Conservation (phyloP, 92 coral and sea anemone genomes). For the Chrysogorgia sp. region DNA sequence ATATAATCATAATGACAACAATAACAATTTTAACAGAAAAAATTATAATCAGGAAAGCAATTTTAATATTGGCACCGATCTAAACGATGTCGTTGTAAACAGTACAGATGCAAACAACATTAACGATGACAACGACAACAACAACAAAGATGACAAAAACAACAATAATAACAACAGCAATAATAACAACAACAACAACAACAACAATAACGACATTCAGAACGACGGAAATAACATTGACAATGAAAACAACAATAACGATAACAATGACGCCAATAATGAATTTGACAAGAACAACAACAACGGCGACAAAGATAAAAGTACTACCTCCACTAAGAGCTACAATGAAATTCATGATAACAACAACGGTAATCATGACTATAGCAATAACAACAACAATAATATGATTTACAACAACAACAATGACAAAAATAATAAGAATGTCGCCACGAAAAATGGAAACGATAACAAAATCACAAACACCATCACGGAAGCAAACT, state of each 20-base stretch:
- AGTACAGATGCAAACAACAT: not conserved
- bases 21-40: not conserved
- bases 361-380: too few species aligned
- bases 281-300: not conserved
- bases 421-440: not conserved
- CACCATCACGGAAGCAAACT: not conserved
- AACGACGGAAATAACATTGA: not conserved
- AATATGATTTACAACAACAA: not conserved
- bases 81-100: not conserved
- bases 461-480: not conserved
- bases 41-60: slow-evolving; percentile 3
- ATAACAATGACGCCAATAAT: too few species aligned
- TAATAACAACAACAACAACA: not conserved
- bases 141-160: not conserved
- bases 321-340: too few species aligned
- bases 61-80: not conserved
- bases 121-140: not conserved
- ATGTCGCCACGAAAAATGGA: not conserved
- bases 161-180: not conserved
- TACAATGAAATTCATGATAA: too few species aligned
- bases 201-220: not conserved
- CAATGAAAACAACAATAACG: not conserved
- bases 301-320: not conserved
- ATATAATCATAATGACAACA: not conserved
- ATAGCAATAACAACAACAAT: not conserved